Conservation (phyloP, 2,797 vertebrate genomes). For the Falco berigora region DNA sequence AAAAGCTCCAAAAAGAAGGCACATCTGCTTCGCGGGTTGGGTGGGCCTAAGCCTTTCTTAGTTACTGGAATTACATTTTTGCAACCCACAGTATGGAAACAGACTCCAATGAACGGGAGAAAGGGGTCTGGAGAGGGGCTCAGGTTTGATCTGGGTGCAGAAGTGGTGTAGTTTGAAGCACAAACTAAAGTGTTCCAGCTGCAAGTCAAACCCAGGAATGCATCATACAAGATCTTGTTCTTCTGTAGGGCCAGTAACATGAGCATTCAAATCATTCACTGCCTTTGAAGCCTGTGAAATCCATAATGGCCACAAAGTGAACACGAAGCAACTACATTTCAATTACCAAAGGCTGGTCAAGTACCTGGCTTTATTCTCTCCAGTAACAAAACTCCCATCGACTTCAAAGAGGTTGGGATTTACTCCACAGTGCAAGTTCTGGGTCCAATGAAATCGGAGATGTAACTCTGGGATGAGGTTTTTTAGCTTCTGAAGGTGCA, state of each 20-base stretch:
- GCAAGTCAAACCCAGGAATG: conserved; percentile 41
- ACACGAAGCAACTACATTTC: conserved; percentile 32
- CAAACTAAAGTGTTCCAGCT: conserved; percentile 45
- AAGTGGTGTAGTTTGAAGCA: conserved; percentile 5
- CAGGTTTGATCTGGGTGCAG: conserved; percentile 12
- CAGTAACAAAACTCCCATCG: conserved; percentile 27
- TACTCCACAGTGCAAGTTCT: background rate
- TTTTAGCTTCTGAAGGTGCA: conserved; percentile 2
- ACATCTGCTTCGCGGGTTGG: background rate
- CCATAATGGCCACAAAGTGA: conserved; percentile 33
- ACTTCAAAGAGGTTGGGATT: conserved; percentile 34
- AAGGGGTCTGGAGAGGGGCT: conserved; percentile 8
- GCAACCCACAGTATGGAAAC: conserved; percentile 1
- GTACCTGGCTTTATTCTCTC: conserved; percentile 39
- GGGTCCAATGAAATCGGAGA: background rate
- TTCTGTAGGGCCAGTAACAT: conserved; percentile 40
- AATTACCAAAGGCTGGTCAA: conserved; percentile 40
- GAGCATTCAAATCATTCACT: conserved; percentile 8
- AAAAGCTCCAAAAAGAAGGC: background rate
- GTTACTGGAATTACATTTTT: conserved; percentile 29
- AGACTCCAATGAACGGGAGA: background rate
- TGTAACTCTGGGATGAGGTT: background rate
- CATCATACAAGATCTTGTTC: background rate
- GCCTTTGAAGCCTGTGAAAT: conserved; percentile 59
- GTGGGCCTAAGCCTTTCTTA: background rate